Evolutionary conservation across 1,140 invertebrate species (phyloP).

Genomic region (Tetramorium simillimum): DNA sequence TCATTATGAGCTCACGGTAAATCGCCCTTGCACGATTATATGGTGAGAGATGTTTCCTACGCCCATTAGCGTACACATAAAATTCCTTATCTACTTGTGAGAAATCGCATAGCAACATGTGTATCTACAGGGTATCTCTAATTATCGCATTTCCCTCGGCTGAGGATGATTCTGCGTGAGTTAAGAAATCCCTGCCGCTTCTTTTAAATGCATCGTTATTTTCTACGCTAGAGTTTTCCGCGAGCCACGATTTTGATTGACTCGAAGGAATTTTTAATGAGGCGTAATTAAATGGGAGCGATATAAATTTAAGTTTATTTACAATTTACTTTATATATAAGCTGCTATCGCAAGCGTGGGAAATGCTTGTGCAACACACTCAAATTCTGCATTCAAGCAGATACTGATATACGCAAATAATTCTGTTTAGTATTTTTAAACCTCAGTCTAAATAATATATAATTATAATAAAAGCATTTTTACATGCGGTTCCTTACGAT

Average conservation of each 20-base stretch:
- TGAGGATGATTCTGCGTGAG: conserved; percentile 25
- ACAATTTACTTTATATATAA: conserved; percentile 26
- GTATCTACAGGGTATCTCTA: conserved; percentile 56
- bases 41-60: conserved; percentile 55
- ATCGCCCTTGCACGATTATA: conserved; percentile 57
- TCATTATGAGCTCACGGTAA: conserved; percentile 57
- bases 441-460: neutral
- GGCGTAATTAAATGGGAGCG: conserved; percentile 9
- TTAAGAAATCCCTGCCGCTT: conserved; percentile 33
- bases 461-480: conserved; percentile 2
- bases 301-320: conserved; percentile 42
- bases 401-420: neutral
- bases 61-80: conserved; percentile 56
- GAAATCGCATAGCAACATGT: conserved; percentile 49
- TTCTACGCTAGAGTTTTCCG: neutral
- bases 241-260: conserved; percentile 27
- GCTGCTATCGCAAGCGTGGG: neutral
- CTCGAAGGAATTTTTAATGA: conserved; percentile 16
- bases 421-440: neutral
- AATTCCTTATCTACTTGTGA: conserved; percentile 55
- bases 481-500: neutral
- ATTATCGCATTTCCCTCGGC: conserved; percentile 49
- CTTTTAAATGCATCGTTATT: conserved; percentile 20
- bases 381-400: neutral
- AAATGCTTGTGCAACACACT: neutral